A percentile compares a stretch with the other conserved stretches of the same genome.
Evolutionary conservation across 2,113 vertebrate species (phyloP).

Genomic region (Amazona vittata): DNA sequence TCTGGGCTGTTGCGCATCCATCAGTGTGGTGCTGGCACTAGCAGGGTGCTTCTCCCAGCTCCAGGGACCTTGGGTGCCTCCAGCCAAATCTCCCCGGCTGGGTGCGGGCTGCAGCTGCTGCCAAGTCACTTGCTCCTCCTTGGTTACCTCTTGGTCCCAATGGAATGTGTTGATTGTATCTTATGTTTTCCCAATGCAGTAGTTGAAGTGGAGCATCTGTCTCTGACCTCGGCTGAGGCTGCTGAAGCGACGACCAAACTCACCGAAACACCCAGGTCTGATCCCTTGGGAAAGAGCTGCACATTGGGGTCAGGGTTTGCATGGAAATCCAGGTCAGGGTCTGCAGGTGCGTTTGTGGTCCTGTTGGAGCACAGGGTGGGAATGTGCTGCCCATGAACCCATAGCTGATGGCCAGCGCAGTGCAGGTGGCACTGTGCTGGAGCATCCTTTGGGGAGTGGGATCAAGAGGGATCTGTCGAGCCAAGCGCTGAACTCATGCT

Average conservation of each 20-base stretch:
- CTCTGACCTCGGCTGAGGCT: not conserved
- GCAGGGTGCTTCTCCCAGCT: not conserved
- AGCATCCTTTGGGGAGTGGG: not conserved
- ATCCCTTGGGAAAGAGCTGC: no score
- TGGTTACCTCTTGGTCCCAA: not conserved
- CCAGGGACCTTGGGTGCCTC: not conserved
- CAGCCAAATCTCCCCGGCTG: not conserved
- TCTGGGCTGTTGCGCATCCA: not conserved
- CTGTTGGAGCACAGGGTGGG: fast-evolving
- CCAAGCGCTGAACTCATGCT: not conserved
- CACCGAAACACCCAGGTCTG: not conserved
- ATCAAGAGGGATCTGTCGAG: not conserved
- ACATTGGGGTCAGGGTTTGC: fast-evolving
- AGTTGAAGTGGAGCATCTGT: fast-evolving
- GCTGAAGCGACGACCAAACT: not conserved
- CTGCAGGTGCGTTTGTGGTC: not conserved
- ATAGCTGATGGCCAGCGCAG: not conserved
- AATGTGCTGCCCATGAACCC: not conserved
- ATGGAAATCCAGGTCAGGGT: not conserved
- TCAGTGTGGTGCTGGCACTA: not conserved
- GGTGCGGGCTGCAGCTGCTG: not conserved
- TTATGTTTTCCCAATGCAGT: not conserved
- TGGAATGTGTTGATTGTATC: not conserved
- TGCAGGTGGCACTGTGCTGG: fast-evolving
- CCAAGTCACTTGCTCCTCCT: not conserved